Conservation (phyloP, 2,797 vertebrate genomes). For the Spea hammondii region DNA sequence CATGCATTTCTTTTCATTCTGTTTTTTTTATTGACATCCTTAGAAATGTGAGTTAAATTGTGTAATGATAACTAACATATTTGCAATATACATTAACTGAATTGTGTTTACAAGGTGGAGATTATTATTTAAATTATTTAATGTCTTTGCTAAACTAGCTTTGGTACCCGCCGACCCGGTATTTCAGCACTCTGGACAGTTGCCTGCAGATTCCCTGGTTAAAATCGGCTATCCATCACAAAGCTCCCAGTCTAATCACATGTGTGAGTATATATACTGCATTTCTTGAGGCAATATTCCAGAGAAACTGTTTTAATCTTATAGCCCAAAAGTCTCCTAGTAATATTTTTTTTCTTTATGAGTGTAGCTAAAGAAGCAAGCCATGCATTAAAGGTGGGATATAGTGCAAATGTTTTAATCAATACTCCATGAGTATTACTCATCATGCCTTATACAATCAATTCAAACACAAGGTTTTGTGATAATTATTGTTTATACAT, state of each 20-base stretch:
- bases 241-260: conserved; percentile 53
- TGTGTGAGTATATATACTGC: conserved; percentile 52
- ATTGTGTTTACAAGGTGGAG: conserved; percentile 35
- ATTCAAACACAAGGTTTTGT: background rate
- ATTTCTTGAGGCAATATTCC: conserved; percentile 46
- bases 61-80: conserved; percentile 8
- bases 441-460: conserved; percentile 1
- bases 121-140: conserved; percentile 46
- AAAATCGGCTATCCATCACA: conserved; percentile 51
- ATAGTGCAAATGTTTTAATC: conserved; percentile 2
- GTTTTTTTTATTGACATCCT: conserved; percentile 7
- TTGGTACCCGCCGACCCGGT: conserved; percentile 51
- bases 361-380: conserved; percentile 4
- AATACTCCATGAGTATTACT: background rate
- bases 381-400: background rate
- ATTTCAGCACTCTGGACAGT: conserved; percentile 53
- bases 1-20: too few species aligned
- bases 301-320: conserved; percentile 31
- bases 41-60: conserved; percentile 26
- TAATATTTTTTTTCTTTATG: conserved; percentile 22
- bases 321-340: background rate
- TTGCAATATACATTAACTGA: conserved; percentile 33
- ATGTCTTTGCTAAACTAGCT: conserved; percentile 53
- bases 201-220: conserved; percentile 50
- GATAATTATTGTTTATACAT: too few species aligned